Percentiles rank a stretch among this genome's conserved stretches.
phyloP scores from a whole-genome alignment of 2,888 invertebrate genomes.

The Galeruca laticollis region DNA sequence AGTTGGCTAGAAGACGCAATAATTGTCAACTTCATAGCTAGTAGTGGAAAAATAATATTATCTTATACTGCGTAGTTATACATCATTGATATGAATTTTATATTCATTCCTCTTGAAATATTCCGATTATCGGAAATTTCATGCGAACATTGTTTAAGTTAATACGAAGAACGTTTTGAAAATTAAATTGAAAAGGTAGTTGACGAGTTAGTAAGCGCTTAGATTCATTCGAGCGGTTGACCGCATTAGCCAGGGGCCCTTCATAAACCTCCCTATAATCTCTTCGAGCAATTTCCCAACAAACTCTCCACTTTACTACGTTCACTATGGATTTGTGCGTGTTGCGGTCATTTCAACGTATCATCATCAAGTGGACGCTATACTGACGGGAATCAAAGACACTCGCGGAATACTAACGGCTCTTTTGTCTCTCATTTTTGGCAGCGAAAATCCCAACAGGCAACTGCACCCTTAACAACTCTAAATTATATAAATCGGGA shows the following conservation, averaged over 20 bases:
- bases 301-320: slow-evolving; percentile 1
- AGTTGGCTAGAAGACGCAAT: no score
- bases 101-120: no score
- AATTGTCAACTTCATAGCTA: no score
- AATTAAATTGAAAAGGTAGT: not conserved
- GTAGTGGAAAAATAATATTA: no score
- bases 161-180: no score
- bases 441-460: slow-evolving; percentile 34
- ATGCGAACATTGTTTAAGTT: no score
- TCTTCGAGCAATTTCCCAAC: slow-evolving; percentile 4
- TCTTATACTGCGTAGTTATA: no score
- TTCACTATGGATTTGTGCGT: slow-evolving; percentile 47
- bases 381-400: slow-evolving; percentile 47
- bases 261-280: slow-evolving; percentile 30
- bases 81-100: no score
- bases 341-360: slow-evolving; percentile 55
- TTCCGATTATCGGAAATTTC: no score
- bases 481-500: slow-evolving; percentile 41
- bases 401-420: slow-evolving; percentile 51
- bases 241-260: slow-evolving; percentile 8
- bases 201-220: not conserved
- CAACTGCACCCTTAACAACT: slow-evolving; percentile 34
- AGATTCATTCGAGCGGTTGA: not conserved
- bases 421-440: slow-evolving; percentile 46
- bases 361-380: slow-evolving; percentile 56